These are phyloP conservation scores for Cheilosia pagana DNA, from an alignment of 2,888 invertebrate species.

Conservation along the genomic window DNA sequence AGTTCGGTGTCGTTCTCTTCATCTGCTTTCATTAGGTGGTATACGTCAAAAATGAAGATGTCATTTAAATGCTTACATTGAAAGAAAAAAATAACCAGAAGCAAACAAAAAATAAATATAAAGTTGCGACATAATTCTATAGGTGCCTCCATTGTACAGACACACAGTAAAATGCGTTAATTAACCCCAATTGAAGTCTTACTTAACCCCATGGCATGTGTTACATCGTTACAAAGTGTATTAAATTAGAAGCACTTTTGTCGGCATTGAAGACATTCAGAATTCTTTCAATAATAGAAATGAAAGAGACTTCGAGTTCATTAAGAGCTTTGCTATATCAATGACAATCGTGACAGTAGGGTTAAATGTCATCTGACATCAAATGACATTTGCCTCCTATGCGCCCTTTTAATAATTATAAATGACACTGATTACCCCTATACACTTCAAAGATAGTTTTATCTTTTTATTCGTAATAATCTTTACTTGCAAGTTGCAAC, in stretches of 20 bases:
- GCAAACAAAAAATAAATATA: background rate
- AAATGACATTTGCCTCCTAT: background rate
- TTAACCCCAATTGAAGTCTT: constrained; percentile 58
- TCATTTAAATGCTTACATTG: no score
- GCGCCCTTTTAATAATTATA: no score
- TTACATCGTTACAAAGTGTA: constrained; percentile 45
- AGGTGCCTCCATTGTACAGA: background rate
- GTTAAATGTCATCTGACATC: constrained; percentile 22
- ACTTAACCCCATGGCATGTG: constrained; percentile 58
- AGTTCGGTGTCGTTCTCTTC: no score
- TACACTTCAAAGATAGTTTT: no score
- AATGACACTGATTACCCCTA: no score
- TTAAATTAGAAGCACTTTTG: constrained; percentile 40
- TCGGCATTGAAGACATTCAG: constrained; percentile 3
- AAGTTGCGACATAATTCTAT: background rate
- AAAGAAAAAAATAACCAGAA: background rate
- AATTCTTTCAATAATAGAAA: background rate
- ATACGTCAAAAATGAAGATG: no score
- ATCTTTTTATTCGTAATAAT: no score
- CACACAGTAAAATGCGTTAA: constrained; percentile 30
- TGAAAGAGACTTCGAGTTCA: background rate
- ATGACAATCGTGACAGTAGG: constrained; percentile 2
- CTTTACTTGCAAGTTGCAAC: no score
- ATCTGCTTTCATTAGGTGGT: no score
- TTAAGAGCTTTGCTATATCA: constrained; percentile 16